Base-by-base conservation (phyloP, 2,113 vertebrate species). In the Rhipidura dahli region DNA sequence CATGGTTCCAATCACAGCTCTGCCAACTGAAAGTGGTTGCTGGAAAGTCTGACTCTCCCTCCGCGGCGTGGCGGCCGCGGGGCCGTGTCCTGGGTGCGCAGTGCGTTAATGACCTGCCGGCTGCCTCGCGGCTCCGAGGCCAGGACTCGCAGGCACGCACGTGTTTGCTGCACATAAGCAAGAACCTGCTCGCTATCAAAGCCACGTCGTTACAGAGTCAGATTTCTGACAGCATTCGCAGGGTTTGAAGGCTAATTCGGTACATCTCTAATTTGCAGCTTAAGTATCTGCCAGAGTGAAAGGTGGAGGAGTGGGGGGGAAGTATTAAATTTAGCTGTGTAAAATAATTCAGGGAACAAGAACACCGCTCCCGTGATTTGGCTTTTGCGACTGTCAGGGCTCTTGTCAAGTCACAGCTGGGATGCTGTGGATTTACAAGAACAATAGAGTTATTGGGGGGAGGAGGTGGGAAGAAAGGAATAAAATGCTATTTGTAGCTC, bases 1-100 rank as follows among this genome's bases (percentile, higher is more conserved):
- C 98, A 97, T 97, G 98, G 97, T 97, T 98, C 97, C 94, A 98
- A 97, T 97, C 98, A 97, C 85, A 83, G 66, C 68, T 90, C 94
- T 98, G 98, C 98, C 98, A 98, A 44, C 96, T 95, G 97, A 94
- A 91, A 97, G 97, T 30, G 95, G 97, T 96, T 97, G 92, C 33
- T 98, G 98, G 98, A 98, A 98, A 98, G 82, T 97, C 96, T 98
- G 98, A 97, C 79, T 97, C 90, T 96, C 91, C 80, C 94, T 96
- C 95, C 92, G 90, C 23, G 5, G 78, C 60, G 7, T 4, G 78
- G 68, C 15, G 68, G 57, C 81, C 56, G 4, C 8, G 0, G 90
- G 83, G 93, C 90, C 65, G 31, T 11, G 59, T 90, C 97, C 96
- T 47, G 59, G 18, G 70, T 31, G 87, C 44, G 2, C 93, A 15